These are phyloP conservation scores for Nansenia antarctica DNA, from an alignment of 2,113 vertebrate species.

Conservation along the genomic window DNA sequence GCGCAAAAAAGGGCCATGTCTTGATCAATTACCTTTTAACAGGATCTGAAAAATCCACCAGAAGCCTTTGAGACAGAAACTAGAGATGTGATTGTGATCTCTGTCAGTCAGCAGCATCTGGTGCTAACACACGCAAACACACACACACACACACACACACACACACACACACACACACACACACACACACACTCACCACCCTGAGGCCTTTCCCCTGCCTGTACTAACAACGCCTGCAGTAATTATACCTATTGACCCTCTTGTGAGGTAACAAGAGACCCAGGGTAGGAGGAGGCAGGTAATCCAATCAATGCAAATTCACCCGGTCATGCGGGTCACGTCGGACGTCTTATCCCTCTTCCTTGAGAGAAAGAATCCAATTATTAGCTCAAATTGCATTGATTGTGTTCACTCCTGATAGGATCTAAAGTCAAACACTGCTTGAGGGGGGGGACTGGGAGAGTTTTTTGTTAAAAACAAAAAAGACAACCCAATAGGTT, in stretches of 20 bases:
- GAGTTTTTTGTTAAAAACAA: not conserved
- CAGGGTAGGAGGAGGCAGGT: conserved; percentile 33
- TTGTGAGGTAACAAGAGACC: conserved; percentile 26
- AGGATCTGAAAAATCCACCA: not conserved
- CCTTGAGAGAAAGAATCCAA: conserved; percentile 22
- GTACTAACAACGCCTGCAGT: conserved; percentile 19
- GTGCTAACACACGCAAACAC: conserved; percentile 2
- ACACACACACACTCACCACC: not conserved
- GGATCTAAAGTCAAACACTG: conserved; percentile 17
- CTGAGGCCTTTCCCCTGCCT: conserved; percentile 4
- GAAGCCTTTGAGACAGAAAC: not conserved
- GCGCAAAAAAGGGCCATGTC: too few relatives aligned
- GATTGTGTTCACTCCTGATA: conserved; percentile 41
- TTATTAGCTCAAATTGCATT: conserved; percentile 46
- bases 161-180: not conserved
- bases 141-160: conserved; percentile 4
- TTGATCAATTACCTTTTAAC: not conserved
- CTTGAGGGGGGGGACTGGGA: not conserved
- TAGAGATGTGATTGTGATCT: conserved; percentile 22
- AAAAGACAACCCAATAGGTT: not conserved
- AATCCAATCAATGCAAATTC: conserved; percentile 50
- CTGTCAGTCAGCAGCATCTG: not conserved
- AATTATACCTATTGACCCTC: conserved; percentile 55
- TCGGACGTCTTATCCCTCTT: conserved; percentile 5
- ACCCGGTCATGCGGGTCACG: conserved; percentile 30